A percentile compares a stretch with the other conserved stretches of the same genome.
Conservation (phyloP, 2,888 invertebrate genomes). For the Drosophila aldrichi region DNA sequence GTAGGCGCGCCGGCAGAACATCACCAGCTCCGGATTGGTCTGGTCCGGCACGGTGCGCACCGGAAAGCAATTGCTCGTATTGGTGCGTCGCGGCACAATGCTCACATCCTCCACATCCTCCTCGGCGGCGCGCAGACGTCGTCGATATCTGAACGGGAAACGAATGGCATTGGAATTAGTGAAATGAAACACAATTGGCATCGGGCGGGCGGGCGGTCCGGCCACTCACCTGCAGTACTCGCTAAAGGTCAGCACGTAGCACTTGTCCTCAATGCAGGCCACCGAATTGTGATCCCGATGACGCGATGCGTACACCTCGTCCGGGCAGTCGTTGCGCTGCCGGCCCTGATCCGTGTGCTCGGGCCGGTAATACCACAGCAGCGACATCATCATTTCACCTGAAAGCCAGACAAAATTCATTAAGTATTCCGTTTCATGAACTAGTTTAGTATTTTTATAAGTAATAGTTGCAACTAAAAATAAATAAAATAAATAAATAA, state of each 20-base stretch:
- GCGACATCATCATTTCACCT: constrained; percentile 99
- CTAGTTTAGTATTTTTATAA: not conserved
- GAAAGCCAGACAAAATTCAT: constrained; percentile 23
- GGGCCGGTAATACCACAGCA: constrained; percentile 98
- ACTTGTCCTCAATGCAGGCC: constrained; percentile 98
- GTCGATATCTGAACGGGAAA: constrained; percentile 89
- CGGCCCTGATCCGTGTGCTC: constrained; percentile 97
- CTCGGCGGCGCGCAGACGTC: constrained; percentile 91
- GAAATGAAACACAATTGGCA: not conserved
- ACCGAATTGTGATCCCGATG: constrained; percentile 98
- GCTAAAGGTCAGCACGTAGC: constrained; percentile 97
- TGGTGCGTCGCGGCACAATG: constrained; percentile 89
- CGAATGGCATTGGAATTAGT: not conserved
- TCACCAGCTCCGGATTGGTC: constrained; percentile 93
- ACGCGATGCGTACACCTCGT: constrained; percentile 97
- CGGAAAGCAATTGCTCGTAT: constrained; percentile 87
- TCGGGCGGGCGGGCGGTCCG: too few relatives aligned
- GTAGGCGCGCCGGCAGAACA: constrained; percentile 97
- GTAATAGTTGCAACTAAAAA: too few relatives aligned
- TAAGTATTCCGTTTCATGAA: not conserved
- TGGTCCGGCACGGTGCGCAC: constrained; percentile 87
- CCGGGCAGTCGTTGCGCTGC: constrained; percentile 91
- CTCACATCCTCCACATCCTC: constrained; percentile 91
- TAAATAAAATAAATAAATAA: too few relatives aligned
- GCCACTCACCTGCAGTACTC: constrained; percentile 96